Evolutionary conservation across 1,140 invertebrate genomes (phyloP), one percentile per base, ranked within the genome.

Genomic region (Ceratina calcarata): DNA sequence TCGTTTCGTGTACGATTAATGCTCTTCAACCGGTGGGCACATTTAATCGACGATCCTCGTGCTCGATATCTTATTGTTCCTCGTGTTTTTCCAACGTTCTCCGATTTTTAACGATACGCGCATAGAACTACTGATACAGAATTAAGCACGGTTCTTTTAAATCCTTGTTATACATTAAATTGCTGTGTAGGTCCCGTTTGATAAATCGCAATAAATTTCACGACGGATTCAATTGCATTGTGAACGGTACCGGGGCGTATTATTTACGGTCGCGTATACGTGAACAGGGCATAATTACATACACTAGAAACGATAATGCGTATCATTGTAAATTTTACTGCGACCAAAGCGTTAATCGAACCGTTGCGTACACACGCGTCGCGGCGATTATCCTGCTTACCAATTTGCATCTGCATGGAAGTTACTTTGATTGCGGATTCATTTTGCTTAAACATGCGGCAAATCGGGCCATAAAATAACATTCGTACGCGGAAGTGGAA

Each of bases 1-100:
- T 84, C 87, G 89, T 91, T 91, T 91, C 89, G 86, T 89, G 87
- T 90, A 89, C 88, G 89, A 91, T 90, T 90, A 91, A 91, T 91
- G 89, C 90, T 89, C 89, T 89, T 89, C 85, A 85, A 78, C 70
- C 65, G 67, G 75, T 71, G 76, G 85, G 86, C 84, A 80, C 86
- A 86, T 90, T 90, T 90, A 88, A 85, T 90, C 88, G 79, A 62
- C 81, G 64, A 75, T 84, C 67, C 82, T 67, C 79, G 74, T 78
- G 69, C 75, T 64, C 82, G 79, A 87, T 86, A 85, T 82, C 75
- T 75, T 69, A 53, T 72, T 65, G 57, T 58, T 32, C 10, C 55
- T 13, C 65, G 49, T 24, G 32, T 51, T 24, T 20, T 51, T 20
- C 6, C 55, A 0, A 4, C 37, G 13, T 13, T 60, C 24, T 61